phyloP scores from a whole-genome alignment of 35 echinoderm and acorn worm species.

The Ptychodera flava region DNA sequence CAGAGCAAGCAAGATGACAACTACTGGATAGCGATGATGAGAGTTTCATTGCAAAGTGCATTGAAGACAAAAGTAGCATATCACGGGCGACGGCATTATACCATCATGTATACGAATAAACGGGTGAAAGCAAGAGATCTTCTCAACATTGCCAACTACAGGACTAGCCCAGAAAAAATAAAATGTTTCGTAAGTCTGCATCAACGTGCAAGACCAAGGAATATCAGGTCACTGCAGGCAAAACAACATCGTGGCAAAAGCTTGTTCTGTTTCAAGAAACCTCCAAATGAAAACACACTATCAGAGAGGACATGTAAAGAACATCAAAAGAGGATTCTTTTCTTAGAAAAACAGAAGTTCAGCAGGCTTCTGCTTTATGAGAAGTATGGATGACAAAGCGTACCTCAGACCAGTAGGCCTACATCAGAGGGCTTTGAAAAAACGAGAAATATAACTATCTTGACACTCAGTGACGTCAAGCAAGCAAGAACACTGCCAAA shows the following conservation, averaged over 20 bases:
- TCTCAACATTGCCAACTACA: background rate
- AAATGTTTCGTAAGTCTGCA: background rate
- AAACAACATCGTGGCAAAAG: background rate
- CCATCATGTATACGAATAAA: background rate
- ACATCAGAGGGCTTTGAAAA: background rate
- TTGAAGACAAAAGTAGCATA: background rate
- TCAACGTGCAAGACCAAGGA: background rate
- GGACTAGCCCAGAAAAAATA: background rate
- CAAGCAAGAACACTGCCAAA: background rate
- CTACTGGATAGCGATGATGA: background rate
- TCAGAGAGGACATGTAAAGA: background rate
- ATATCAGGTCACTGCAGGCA: background rate
- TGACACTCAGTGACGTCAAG: background rate
- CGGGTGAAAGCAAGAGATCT: background rate
- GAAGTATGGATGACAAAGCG: background rate
- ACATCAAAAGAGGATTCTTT: background rate
- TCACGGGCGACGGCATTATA: background rate
- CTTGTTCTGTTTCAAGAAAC: background rate
- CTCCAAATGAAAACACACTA: background rate
- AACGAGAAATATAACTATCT: background rate
- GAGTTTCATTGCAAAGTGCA: background rate
- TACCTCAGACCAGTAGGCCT: background rate
- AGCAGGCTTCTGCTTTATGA: no score
- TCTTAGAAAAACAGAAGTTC: background rate
- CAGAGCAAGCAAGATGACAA: background rate